Conservation (phyloP, 64 coral and sea anemone species). For the Catalaphyllia jardinei region DNA sequence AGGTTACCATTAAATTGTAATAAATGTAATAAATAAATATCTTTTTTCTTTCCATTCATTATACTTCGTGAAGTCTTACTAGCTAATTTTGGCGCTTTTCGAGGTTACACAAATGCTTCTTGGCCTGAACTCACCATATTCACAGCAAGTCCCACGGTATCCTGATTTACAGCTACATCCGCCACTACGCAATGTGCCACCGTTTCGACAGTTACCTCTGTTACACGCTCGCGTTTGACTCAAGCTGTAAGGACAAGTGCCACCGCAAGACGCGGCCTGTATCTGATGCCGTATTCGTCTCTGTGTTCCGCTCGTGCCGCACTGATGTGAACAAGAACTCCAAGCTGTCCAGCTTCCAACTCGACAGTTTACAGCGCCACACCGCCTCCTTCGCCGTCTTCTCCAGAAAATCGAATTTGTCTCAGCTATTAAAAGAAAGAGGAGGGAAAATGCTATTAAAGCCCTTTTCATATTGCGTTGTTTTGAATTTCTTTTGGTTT, state of each 20-base stretch:
- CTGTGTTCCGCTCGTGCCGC: slow-evolving; percentile 62
- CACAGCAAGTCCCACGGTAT: slow-evolving; percentile 64
- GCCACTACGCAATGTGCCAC: slow-evolving; percentile 46
- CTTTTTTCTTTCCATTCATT: too few relatives aligned
- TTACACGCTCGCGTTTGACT: slow-evolving; percentile 48
- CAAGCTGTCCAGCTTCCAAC: slow-evolving; percentile 53
- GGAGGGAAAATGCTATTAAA: neutral
- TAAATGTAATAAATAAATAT: too few relatives aligned
- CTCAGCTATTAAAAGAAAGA: neutral
- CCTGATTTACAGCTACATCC: slow-evolving; percentile 59
- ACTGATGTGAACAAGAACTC: slow-evolving; percentile 65
- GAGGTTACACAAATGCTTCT: neutral
- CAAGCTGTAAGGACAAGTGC: slow-evolving; percentile 31
- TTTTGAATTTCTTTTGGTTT: neutral
- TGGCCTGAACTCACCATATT: slow-evolving; percentile 33
- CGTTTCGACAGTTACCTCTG: slow-evolving; percentile 54
- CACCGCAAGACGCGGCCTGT: slow-evolving; percentile 26
- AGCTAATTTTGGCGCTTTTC: neutral
- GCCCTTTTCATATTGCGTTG: neutral
- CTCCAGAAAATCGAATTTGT: slow-evolving; percentile 24
- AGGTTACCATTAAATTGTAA: too few relatives aligned
- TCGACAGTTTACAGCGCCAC: slow-evolving; percentile 34
- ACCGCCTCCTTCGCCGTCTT: slow-evolving; percentile 10
- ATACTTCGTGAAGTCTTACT: too few relatives aligned
- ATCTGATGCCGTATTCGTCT: slow-evolving; percentile 8